Evolutionary conservation across 2,888 invertebrate genomes (phyloP), one percentile per base, ranked within the genome.

Genomic region (Erannis defoliaria): DNA sequence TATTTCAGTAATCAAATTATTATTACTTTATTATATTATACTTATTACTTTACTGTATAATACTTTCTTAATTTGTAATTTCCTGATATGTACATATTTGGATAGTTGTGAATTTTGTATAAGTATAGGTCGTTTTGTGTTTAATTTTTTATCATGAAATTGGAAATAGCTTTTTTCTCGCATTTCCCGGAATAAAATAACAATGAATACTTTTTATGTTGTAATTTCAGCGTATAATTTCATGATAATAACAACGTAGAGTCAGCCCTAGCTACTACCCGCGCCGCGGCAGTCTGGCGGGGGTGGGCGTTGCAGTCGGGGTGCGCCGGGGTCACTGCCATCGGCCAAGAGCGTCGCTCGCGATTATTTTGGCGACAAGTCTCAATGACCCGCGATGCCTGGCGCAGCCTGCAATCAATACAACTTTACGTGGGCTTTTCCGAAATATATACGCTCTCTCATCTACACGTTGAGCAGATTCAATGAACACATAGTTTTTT

Each of bases 271-370:
- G 5, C 3, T 1, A 5, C 55, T 43, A 46, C 45, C 50, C 55
- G 53, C 35, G 45, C 50, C 55, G 53, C 35, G 45, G 51, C 49
- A 51, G 62, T 62, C 62, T 56, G 42, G 51, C 56, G 46, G 77
- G 38, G 72, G 77, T 59, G 76, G 72, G 76, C 77, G 81, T 89
- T 90, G 93, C 93, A 93, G 90, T 90, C 87, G 86, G 87, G 83
- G 92, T 93, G 93, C 89, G 93, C 92, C 67, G 93, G 89, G 94
- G 94, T 94, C 94, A 94, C 94, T 94, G 94, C 94, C 94, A 94
- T 89, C 89, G 90, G 87, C 86, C 86, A 91, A 76, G 71, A 76
- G 74, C 80, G 74, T 70, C 70, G 77, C 73, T 77, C 76, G 73
- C 78, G 70, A 86, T 80, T 88, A 86, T 89, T 90, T 90, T 84